Conservation (phyloP, 2,797 vertebrate genomes). For the Coccyzus lansbergi region DNA sequence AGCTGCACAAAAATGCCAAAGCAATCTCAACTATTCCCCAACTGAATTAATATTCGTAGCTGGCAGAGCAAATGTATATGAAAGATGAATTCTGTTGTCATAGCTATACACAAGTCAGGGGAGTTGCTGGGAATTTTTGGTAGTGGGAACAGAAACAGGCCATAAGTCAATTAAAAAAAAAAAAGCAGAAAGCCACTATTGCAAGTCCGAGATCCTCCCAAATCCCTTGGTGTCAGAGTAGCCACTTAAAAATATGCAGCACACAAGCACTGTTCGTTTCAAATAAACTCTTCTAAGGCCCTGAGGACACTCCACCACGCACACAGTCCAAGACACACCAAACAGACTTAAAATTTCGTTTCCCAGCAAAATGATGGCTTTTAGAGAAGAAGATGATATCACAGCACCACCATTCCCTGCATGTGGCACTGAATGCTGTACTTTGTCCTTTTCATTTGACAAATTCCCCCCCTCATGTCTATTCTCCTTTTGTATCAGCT, state of each 20-base stretch:
- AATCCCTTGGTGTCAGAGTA: neutral
- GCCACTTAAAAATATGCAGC: neutral
- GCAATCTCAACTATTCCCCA: neutral
- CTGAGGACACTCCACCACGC: neutral
- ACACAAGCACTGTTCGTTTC: neutral
- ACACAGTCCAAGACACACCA: neutral
- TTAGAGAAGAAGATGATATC: neutral
- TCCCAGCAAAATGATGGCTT: neutral
- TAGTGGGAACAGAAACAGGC: conserved; percentile 12
- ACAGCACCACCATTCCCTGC: neutral
- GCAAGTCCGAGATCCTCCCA: neutral
- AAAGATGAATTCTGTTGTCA: neutral
- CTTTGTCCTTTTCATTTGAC: neutral
- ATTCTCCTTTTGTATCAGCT: neutral
- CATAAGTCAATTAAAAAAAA: neutral
- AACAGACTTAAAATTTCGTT: neutral
- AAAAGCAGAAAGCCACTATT: neutral
- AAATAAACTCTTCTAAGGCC: neutral
- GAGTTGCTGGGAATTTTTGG: neutral
- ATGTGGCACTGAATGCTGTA: neutral
- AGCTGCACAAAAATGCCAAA: neutral
- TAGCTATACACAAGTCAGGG: neutral
- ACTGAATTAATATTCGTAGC: neutral
- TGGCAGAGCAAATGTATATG: neutral
- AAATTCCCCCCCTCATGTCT: neutral